Percentiles rank a stretch among this genome's conserved stretches.
These are phyloP conservation scores for Lytechinus variegatus DNA, from an alignment of 35 echinoderm and acorn worm genomes.

Conservation along the genomic window DNA sequence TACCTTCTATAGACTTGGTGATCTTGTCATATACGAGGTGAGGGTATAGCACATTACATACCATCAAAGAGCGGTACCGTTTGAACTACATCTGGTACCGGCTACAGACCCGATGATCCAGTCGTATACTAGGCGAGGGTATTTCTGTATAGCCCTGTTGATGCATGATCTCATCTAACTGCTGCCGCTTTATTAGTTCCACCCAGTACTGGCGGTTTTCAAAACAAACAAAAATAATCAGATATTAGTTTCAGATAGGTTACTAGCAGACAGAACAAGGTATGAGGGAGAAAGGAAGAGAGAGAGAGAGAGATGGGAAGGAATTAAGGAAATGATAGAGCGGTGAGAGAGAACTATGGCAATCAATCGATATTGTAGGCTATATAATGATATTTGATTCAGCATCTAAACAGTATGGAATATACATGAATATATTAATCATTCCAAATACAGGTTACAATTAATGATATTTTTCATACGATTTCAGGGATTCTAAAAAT, in stretches of 20 bases:
- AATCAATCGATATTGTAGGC: too few species aligned
- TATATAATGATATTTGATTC: too few species aligned
- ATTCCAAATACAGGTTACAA: too few species aligned
- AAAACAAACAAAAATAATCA: not conserved
- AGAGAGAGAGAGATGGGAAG: too few species aligned
- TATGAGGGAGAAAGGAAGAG: too few species aligned
- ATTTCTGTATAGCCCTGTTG: slow-evolving; percentile 43
- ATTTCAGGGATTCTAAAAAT: too few species aligned
- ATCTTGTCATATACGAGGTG: slow-evolving; percentile 32
- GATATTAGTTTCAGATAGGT: not conserved
- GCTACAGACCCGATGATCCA: slow-evolving; percentile 48
- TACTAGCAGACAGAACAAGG: not conserved
- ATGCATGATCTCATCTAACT: slow-evolving; percentile 57
- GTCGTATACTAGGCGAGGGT: slow-evolving; percentile 44
- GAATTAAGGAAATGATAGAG: too few species aligned
- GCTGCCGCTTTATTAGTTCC: slow-evolving; percentile 80
- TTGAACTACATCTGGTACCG: slow-evolving; percentile 56
- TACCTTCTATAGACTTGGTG: slow-evolving; percentile 35
- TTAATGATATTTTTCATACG: too few species aligned
- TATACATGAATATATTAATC: too few species aligned
- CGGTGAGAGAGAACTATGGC: too few species aligned
- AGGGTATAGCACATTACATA: not conserved
- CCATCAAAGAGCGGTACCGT: not conserved
- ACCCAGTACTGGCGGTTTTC: slow-evolving; percentile 75
- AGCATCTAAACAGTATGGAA: too few species aligned